Percentiles rank a stretch among this genome's conserved stretches.
Evolutionary conservation across 1,140 invertebrate genomes (phyloP).

Genomic region (Drusus annulatus): DNA sequence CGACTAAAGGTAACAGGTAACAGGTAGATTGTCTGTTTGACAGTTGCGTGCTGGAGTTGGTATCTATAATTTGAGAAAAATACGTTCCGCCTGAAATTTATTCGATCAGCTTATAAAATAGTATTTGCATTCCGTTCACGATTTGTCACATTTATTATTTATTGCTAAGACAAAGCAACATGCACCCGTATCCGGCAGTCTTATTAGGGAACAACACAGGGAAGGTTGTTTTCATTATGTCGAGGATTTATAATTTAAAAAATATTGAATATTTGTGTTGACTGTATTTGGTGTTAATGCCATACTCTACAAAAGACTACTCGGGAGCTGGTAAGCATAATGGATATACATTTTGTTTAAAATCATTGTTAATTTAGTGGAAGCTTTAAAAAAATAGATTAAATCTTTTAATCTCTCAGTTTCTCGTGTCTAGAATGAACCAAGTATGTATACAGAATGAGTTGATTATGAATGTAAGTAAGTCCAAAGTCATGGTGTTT

Average conservation of each 20-base stretch:
- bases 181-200: constrained; percentile 25
- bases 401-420: too few relatives aligned
- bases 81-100: constrained; percentile 43
- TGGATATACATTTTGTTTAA: background rate
- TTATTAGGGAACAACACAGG: background rate
- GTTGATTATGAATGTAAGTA: too few relatives aligned
- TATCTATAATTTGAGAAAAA: constrained; percentile 47
- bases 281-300: constrained; percentile 3
- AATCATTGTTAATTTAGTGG: too few relatives aligned
- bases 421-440: too few relatives aligned
- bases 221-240: too few relatives aligned
- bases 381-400: too few relatives aligned
- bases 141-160: constrained; percentile 37
- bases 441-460: too few relatives aligned
- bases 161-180: constrained; percentile 16
- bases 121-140: constrained; percentile 40
- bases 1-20: too few relatives aligned
- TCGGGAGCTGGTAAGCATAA: constrained; percentile 25
- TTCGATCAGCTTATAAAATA: constrained; percentile 41
- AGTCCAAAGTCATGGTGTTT: too few relatives aligned
- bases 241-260: background rate
- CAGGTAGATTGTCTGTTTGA: too few relatives aligned
- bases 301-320: constrained; percentile 15
- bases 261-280: too few relatives aligned
- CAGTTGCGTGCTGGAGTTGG: constrained; percentile 31